Evolutionary conservation across 2,113 vertebrate species (phyloP), one percentile per base, ranked within the genome.

Genomic region (Progne subis): DNA sequence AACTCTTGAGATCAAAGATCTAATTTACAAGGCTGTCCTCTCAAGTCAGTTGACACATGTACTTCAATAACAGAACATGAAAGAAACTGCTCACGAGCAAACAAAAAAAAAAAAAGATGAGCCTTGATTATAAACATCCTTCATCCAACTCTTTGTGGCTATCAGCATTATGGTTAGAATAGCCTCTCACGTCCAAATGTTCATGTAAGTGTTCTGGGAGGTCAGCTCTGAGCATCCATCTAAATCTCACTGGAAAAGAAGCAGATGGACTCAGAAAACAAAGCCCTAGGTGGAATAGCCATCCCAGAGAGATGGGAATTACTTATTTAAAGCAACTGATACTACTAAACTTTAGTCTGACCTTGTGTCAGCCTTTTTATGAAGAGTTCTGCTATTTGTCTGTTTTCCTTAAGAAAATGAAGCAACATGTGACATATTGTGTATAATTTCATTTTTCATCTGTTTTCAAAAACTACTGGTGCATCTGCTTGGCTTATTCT

Each of bases 1-100:
- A 96, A 95, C 92, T 82, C 94, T 92, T 88, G 94, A 97, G 96
- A 96, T 97, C 95, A 95, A 96, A 97, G 95, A 94, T 93, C 83
- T 95, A 78, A 93, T 95, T 96, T 96, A 91, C 88, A 92, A 90
- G 75, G 74, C 76, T 90, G 46, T 95, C 71, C 69, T 94, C 88
- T 94, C 65, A 85, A 92, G 96, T 93, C 95, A 90, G 82, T 95
- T 68, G 29, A 91, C 88, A 96, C 85, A 75, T 76, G 82, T 69
- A 85, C 90, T 89, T 95, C 92, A 92, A 53, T 96, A 90, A 91
- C 55, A 76, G 86, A 84, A 92, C 88, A 91, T 94, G 74, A 95
- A 96, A 91, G 94, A 92, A 95, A 69, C 77, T 88, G 65, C 86
- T 95, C 41, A 43, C 46, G 78, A 92, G 78, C 74, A 95, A 95